Percentiles rank a stretch among this genome's conserved stretches.
Evolutionary conservation across 2,888 invertebrate genomes (phyloP).

Genomic region (Machimus rusticus): DNA sequence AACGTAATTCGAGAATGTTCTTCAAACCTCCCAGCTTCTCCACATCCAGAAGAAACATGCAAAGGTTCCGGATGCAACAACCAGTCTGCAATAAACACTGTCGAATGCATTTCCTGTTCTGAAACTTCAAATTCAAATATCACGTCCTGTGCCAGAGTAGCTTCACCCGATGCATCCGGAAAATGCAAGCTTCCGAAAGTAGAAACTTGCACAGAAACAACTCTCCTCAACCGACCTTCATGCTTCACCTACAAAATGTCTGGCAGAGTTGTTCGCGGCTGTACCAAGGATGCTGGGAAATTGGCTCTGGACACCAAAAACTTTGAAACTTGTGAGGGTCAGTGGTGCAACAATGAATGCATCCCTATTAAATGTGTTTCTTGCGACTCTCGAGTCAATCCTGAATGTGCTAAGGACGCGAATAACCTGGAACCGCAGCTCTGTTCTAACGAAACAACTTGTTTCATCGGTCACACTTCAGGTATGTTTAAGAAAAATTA

Average conservation of each 20-base stretch:
- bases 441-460: not conserved
- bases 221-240: conserved; percentile 29
- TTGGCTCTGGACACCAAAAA: conserved; percentile 49
- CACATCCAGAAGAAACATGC: not conserved
- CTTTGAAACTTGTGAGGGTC: conserved; percentile 49
- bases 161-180: not conserved
- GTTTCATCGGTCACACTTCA: not conserved
- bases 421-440: conserved; percentile 46
- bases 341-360: conserved; percentile 54
- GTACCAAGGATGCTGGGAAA: conserved; percentile 55
- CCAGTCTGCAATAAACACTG: not conserved
- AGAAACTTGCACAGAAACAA: not conserved
- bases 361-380: conserved; percentile 53
- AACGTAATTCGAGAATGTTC: conserved; percentile 32
- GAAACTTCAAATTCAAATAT: not conserved
- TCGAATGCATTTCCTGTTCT: not conserved
- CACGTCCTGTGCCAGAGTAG: not conserved
- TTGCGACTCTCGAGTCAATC: conserved; percentile 53
- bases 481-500: not conserved
- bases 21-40: conserved; percentile 4
- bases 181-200: not conserved
- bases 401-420: conserved; percentile 52
- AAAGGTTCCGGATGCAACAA: not conserved
- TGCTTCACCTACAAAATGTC: conserved; percentile 54
- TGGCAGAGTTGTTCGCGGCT: conserved; percentile 54